A percentile compares a stretch with the other conserved stretches of the same genome.
Evolutionary conservation across 2,113 vertebrate species (phyloP).

Genomic region (Onychostoma macrolepis): DNA sequence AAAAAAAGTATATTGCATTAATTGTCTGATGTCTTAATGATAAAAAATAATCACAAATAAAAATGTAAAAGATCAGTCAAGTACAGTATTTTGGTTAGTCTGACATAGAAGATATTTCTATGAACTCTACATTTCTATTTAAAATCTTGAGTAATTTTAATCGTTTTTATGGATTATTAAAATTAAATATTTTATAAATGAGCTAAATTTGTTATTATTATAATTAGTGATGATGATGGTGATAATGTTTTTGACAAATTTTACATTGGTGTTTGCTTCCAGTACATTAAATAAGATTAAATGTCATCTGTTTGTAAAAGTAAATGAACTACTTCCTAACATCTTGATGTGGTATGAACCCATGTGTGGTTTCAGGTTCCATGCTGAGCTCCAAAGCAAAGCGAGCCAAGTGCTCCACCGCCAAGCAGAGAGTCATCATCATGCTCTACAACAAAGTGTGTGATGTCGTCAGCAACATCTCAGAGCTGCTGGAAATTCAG

Average conservation of each 20-base stretch:
- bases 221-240: background rate
- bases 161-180: background rate
- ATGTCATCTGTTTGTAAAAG: background rate
- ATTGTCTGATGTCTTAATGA: background rate
- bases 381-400: slow-evolving; percentile 94
- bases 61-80: background rate
- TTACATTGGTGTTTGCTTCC: background rate
- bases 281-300: background rate
- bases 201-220: background rate
- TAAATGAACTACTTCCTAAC: background rate
- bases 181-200: background rate
- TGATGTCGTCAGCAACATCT: slow-evolving; percentile 93
- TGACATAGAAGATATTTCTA: too few species aligned
- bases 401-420: slow-evolving; percentile 94
- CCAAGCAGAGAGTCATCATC: slow-evolving; percentile 94
- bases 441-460: slow-evolving; percentile 99
- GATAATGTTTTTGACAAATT: background rate
- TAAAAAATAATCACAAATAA: background rate
- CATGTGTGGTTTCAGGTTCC: slow-evolving; percentile 76
- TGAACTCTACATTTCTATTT: too few species aligned
- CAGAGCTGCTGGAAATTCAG: slow-evolving; percentile 94
- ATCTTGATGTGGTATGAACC: background rate
- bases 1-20: background rate
- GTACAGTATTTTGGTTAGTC: too few species aligned
- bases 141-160: too few species aligned